Percentiles rank a stretch among this genome's conserved stretches.
Evolutionary conservation across 2,113 vertebrate species (phyloP).

Genomic region (Entosphenus tridentatus): DNA sequence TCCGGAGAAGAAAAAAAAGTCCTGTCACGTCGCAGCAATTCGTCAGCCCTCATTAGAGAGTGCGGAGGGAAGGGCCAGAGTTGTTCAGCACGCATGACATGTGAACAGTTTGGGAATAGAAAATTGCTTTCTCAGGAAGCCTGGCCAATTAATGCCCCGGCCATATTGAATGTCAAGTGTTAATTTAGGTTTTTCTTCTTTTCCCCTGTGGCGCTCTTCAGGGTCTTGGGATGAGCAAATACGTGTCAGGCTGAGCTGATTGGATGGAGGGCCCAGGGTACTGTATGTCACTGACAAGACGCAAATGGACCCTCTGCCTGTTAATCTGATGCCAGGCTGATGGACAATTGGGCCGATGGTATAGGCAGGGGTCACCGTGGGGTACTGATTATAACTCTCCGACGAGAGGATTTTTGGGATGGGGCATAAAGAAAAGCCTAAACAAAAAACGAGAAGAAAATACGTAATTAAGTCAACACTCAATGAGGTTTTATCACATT

Average conservation of each 20-base stretch:
- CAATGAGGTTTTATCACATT: no score
- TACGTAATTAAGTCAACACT: no score
- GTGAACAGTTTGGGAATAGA: constrained; percentile 97
- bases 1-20: constrained; percentile 18
- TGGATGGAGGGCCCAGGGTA: constrained; percentile 66
- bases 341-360: neutral
- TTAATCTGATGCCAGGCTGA: constrained; percentile 6
- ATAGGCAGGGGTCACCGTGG: no score
- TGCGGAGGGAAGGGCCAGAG: constrained; percentile 42
- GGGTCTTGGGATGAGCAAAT: constrained; percentile 89
- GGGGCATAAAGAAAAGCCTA: no score
- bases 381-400: no score
- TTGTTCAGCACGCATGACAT: constrained; percentile 59
- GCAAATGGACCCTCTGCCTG: constrained; percentile 44
- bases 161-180: constrained; percentile 99
- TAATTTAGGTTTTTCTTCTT: constrained; percentile 94
- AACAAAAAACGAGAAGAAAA: no score
- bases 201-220: constrained; percentile 44
- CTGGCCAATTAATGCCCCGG: constrained; percentile 99
- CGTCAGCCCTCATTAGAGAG: constrained; percentile 98
- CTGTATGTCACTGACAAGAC: constrained; percentile 95
- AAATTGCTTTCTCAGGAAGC: constrained; percentile 99
- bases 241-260: constrained; percentile 98
- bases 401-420: no score
- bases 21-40: constrained; percentile 96